phyloP scores from a whole-genome alignment of 2,888 invertebrate genomes.

The Oscheius sp. region DNA sequence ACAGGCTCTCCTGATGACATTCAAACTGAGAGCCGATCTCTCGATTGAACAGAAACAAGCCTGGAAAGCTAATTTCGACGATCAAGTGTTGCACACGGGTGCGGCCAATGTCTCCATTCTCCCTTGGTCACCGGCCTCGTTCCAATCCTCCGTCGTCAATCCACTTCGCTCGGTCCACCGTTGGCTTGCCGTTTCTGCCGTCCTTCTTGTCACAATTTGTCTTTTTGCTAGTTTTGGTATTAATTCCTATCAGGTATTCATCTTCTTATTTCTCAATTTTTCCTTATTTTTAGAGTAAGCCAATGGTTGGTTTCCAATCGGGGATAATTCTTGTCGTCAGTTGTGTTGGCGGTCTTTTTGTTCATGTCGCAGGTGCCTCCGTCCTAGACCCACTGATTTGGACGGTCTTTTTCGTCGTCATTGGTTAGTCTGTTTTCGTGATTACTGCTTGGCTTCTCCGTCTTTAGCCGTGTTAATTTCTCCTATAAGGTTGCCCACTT shows the following conservation, averaged over 20 bases:
- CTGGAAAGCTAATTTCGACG: constrained; percentile 60
- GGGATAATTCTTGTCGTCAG: constrained; percentile 47
- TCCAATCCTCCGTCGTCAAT: constrained; percentile 40
- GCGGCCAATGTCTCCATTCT: constrained; percentile 48
- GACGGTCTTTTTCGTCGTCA: constrained; percentile 56
- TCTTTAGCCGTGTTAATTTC: neutral
- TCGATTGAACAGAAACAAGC: constrained; percentile 46
- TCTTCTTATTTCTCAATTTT: too few species aligned
- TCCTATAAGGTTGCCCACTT: constrained; percentile 1
- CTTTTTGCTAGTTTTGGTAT: constrained; percentile 51
- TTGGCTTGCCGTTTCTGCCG: constrained; percentile 48
- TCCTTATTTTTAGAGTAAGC: constrained; percentile 50
- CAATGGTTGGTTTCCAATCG: constrained; percentile 59
- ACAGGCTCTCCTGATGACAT: constrained; percentile 58
- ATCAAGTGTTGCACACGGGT: constrained; percentile 52
- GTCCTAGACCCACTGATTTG: constrained; percentile 51
- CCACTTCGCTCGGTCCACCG: constrained; percentile 21
- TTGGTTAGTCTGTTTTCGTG: constrained; percentile 34
- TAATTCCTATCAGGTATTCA: constrained; percentile 62
- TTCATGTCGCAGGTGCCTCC: constrained; percentile 46
- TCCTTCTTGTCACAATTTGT: constrained; percentile 52
- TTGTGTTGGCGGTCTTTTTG: constrained; percentile 45
- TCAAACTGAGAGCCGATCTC: constrained; percentile 58
- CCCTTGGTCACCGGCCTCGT: constrained; percentile 53
- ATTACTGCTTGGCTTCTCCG: constrained; percentile 1